phyloP scores from a whole-genome alignment of 2,797 vertebrate genomes.

The Cirrhinus mrigala region DNA sequence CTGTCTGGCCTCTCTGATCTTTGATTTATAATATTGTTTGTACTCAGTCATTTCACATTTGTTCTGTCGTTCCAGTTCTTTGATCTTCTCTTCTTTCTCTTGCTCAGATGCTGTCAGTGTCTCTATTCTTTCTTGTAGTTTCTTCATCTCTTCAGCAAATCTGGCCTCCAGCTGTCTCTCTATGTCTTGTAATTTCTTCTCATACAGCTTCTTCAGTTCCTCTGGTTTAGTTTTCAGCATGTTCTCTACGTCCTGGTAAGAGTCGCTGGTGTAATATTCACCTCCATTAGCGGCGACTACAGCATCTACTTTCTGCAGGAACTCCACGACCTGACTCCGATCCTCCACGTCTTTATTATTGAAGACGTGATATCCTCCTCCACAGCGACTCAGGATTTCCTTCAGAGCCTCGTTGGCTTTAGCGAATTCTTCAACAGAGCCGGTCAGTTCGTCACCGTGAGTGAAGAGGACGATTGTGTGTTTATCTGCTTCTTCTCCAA shows the following conservation, averaged over 20 bases:
- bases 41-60: not conserved
- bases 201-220: constrained; percentile 33
- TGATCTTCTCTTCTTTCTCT: not conserved
- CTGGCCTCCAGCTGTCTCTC: not conserved
- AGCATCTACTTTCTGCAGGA: constrained; percentile 54
- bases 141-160: not conserved
- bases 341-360: constrained; percentile 48
- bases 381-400: constrained; percentile 21
- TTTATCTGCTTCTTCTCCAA: constrained; percentile 51
- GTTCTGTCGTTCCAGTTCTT: not conserved
- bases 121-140: not conserved
- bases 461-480: constrained; percentile 61
- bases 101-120: not conserved
- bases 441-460: no score
- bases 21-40: not conserved
- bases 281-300: constrained; percentile 49
- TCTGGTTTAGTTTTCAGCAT: constrained; percentile 36
- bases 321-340: constrained; percentile 34
- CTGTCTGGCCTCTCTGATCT: not conserved
- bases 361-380: constrained; percentile 49
- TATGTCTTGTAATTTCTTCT: constrained; percentile 21
- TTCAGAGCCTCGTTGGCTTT: no score
- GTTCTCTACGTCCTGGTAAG: constrained; percentile 27
- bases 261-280: constrained; percentile 49
- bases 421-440: no score